Conservation (phyloP, 2,797 vertebrate genomes). For the Natrix natrix region DNA sequence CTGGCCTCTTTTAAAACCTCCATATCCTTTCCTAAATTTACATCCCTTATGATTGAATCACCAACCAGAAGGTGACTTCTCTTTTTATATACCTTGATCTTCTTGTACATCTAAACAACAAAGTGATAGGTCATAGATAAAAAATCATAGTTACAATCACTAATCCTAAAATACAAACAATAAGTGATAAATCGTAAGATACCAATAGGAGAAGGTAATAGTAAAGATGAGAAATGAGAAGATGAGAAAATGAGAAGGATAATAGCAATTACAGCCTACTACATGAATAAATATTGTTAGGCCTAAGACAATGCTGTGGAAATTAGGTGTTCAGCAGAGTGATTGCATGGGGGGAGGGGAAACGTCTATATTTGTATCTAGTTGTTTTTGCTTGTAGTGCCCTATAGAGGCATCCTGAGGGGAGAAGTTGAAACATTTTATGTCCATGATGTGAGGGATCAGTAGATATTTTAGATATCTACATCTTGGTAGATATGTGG, state of each 20-base stretch:
- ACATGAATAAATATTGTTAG: not conserved
- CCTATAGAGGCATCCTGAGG: not conserved
- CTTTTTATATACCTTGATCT: too few species aligned
- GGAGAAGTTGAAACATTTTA: not conserved
- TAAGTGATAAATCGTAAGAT: not conserved
- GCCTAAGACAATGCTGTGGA: not conserved
- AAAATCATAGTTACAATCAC: not conserved
- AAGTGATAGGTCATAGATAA: not conserved
- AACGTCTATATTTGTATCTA: not conserved
- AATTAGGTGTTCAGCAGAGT: not conserved
- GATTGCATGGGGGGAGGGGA: fast-evolving
- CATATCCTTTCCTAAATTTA: too few species aligned
- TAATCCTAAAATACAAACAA: not conserved
- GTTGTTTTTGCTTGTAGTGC: not conserved
- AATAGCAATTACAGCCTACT: not conserved
- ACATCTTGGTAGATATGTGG: not conserved
- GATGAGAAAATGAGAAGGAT: not conserved
- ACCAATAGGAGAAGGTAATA: not conserved
- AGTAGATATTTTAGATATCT: not conserved
- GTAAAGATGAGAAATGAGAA: not conserved
- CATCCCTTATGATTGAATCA: too few species aligned
- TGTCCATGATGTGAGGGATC: not conserved
- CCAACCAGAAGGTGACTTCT: too few species aligned
- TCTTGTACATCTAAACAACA: not conserved
- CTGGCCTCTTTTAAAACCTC: too few species aligned